Percentiles rank a stretch among this genome's conserved stretches.
phyloP scores from a whole-genome alignment of 1,140 invertebrate species.

The honey bee (Apis mellifera) region DNA sequence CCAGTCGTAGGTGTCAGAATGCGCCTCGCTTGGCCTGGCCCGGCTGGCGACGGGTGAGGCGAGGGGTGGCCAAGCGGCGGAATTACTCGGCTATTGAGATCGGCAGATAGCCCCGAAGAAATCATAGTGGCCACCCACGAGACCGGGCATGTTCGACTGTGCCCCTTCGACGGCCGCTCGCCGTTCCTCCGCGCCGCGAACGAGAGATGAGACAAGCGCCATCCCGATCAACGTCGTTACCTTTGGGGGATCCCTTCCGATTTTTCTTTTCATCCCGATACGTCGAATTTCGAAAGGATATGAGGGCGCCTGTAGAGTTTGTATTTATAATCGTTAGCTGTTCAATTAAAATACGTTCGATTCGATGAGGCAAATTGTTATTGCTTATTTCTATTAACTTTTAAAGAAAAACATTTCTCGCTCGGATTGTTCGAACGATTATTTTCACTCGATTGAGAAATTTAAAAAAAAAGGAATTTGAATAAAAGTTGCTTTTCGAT shows the following conservation, averaged over 20 bases:
- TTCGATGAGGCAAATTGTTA: too few species aligned
- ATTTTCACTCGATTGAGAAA: too few species aligned
- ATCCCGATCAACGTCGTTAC: conserved; percentile 2
- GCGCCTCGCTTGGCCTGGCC: conserved; percentile 68
- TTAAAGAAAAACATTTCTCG: too few species aligned
- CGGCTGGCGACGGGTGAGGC: conserved; percentile 24
- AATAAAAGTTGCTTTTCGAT: not conserved
- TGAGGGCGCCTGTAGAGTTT: too few species aligned
- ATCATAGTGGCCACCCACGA: conserved; percentile 81
- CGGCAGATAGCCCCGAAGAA: conserved; percentile 75
- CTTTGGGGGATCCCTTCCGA: too few species aligned
- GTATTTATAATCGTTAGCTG: too few species aligned
- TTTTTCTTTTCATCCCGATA: not conserved
- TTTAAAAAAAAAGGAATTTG: not conserved
- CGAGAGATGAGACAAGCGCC: not conserved
- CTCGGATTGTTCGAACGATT: too few species aligned
- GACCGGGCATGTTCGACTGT: conserved; percentile 45
- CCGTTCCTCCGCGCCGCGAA: conserved; percentile 5
- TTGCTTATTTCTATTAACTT: too few species aligned
- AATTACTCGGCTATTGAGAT: conserved; percentile 80
- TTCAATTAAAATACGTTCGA: too few species aligned
- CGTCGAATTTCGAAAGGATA: too few species aligned
- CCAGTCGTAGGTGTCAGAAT: conserved; percentile 78
- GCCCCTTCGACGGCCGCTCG: conserved; percentile 25
- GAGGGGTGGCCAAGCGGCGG: conserved; percentile 64